Conservation (phyloP, 2,113 vertebrate genomes). For the Triplophysa siluroides region DNA sequence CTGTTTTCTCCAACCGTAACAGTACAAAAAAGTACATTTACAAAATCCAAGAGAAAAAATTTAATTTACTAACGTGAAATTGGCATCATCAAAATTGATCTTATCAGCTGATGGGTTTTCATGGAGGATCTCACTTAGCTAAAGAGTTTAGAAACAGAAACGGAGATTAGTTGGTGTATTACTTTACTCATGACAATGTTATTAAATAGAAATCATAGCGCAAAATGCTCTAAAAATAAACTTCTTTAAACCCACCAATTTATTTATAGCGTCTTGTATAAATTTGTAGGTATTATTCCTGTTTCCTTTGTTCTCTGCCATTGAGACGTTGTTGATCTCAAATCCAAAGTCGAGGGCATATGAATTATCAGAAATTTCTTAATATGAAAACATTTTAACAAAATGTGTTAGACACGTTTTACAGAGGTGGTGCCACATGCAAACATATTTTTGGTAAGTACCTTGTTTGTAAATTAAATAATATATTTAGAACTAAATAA, state of each 20-base stretch:
- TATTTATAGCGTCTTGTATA: conserved; percentile 25
- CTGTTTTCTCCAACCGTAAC: no score
- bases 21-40: no score
- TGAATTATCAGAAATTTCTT: conserved; percentile 20
- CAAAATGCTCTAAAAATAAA: no score
- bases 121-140: conserved; percentile 48
- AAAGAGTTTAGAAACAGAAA: background rate
- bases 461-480: no score
- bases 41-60: no score
- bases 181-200: background rate
- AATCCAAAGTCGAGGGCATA: conserved; percentile 39
- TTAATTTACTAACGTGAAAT: conserved; percentile 27
- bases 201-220: background rate
- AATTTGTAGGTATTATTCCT: conserved; percentile 10
- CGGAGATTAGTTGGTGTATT: background rate
- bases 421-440: no score
- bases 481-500: background rate
- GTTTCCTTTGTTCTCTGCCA: background rate
- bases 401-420: background rate
- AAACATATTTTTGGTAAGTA: no score
- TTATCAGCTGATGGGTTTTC: conserved; percentile 13
- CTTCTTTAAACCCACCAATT: conserved; percentile 26
- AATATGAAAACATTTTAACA: background rate
- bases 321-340: conserved; percentile 26
- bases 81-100: conserved; percentile 16